Conservation (phyloP, 2,888 invertebrate species). For the Lymantria dispar region DNA sequence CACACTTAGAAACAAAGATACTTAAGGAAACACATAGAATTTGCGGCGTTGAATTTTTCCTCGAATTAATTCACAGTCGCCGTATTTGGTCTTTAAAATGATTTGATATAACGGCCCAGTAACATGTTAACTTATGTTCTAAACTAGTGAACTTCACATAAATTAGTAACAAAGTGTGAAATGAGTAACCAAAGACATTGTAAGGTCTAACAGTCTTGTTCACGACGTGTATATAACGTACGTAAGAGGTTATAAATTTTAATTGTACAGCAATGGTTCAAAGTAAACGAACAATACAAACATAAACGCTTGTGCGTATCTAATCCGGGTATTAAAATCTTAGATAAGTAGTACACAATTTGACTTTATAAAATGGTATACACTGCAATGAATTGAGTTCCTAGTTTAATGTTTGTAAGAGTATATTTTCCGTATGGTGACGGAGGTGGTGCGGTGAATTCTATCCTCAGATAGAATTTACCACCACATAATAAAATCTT, state of each 20-base stretch:
- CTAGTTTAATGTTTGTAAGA: no score
- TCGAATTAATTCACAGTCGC: neutral
- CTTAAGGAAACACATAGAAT: no score
- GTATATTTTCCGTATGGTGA: no score
- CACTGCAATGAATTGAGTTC: no score
- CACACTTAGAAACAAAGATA: no score
- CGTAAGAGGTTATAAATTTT: neutral
- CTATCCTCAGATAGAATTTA: no score
- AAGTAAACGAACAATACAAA: neutral
- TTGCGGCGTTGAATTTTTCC: no score
- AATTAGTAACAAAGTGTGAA: conserved; percentile 16
- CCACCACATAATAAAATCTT: no score
- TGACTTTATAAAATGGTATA: no score
- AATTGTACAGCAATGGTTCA: neutral
- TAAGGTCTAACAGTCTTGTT: conserved; percentile 5
- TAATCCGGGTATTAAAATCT: neutral
- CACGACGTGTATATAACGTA: conserved; percentile 5
- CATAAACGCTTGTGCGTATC: neutral
- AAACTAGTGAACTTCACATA: conserved; percentile 16
- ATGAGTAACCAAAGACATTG: conserved; percentile 9
- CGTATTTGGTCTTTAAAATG: neutral
- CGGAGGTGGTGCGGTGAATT: no score
- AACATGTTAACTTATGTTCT: neutral
- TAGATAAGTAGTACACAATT: no score
- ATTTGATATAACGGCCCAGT: neutral